phyloP scores from a whole-genome alignment of 2,888 invertebrate genomes.

The Agrotis puta region DNA sequence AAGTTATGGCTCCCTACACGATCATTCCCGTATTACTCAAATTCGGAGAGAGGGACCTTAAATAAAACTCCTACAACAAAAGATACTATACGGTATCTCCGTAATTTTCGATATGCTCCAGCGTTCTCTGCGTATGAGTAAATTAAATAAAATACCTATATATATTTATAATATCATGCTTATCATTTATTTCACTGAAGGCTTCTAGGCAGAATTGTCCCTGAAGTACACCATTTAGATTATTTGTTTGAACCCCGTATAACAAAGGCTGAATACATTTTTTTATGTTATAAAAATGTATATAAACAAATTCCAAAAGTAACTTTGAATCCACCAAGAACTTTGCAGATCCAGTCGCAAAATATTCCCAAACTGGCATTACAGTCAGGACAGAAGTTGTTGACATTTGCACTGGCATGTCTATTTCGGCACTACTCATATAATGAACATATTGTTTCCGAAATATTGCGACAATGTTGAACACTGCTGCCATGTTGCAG shows the following conservation, averaged over 20 bases:
- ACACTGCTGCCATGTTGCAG: conserved; percentile 35
- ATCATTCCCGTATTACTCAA: conserved; percentile 5
- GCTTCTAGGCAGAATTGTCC: background rate
- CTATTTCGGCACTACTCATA: conserved; percentile 17
- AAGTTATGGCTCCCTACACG: background rate
- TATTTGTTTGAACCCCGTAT: no score
- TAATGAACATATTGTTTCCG: conserved; percentile 48
- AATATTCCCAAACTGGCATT: conserved; percentile 21
- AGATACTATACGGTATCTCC: background rate
- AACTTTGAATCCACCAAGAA: conserved; percentile 2
- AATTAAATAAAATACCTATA: background rate
- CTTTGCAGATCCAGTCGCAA: background rate
- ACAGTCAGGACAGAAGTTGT: conserved; percentile 33
- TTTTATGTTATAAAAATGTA: no score
- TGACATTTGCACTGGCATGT: conserved; percentile 30
- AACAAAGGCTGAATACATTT: no score
- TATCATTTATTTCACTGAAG: background rate
- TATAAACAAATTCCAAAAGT: background rate
- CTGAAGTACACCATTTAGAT: background rate
- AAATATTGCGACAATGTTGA: conserved; percentile 39
- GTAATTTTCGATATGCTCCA: background rate
- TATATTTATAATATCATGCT: background rate
- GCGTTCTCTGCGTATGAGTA: background rate
- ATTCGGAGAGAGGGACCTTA: background rate
- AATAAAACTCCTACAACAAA: background rate